phyloP scores from a whole-genome alignment of 1,140 invertebrate genomes.

The Amyelois transitella region DNA sequence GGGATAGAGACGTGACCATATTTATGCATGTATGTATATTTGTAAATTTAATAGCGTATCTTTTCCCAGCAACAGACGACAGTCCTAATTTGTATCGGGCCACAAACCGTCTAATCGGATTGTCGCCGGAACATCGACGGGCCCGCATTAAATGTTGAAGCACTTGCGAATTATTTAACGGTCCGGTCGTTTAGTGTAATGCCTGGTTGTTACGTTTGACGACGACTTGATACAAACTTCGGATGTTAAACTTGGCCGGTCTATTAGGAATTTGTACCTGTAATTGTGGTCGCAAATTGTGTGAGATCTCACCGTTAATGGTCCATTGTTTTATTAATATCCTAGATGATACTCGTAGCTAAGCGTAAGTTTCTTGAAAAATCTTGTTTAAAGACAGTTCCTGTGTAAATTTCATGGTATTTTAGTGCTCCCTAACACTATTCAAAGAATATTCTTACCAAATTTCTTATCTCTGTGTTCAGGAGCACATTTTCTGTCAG shows the following conservation, averaged over 20 bases:
- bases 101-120: slow-evolving; percentile 6
- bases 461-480: too few relatives aligned
- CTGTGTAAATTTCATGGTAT: too few relatives aligned
- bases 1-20: too few relatives aligned
- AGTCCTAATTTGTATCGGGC: background rate
- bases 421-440: too few relatives aligned
- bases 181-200: slow-evolving; percentile 5
- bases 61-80: background rate
- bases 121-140: background rate
- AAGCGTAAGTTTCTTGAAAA: too few relatives aligned
- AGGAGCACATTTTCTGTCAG: too few relatives aligned
- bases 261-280: background rate
- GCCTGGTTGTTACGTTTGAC: background rate
- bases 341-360: too few relatives aligned
- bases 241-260: background rate
- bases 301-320: too few relatives aligned
- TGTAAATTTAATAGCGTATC: background rate
- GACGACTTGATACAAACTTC: background rate
- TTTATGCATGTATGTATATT: too few relatives aligned
- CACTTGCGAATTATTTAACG: slow-evolving; percentile 10
- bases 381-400: too few relatives aligned
- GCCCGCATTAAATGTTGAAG: slow-evolving; percentile 8
- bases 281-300: background rate
- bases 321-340: too few relatives aligned
- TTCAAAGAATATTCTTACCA: too few relatives aligned